Percentiles rank a stretch among this genome's conserved stretches.
phyloP scores from a whole-genome alignment of 2,888 invertebrate genomes.

The Acheta domesticus region DNA sequence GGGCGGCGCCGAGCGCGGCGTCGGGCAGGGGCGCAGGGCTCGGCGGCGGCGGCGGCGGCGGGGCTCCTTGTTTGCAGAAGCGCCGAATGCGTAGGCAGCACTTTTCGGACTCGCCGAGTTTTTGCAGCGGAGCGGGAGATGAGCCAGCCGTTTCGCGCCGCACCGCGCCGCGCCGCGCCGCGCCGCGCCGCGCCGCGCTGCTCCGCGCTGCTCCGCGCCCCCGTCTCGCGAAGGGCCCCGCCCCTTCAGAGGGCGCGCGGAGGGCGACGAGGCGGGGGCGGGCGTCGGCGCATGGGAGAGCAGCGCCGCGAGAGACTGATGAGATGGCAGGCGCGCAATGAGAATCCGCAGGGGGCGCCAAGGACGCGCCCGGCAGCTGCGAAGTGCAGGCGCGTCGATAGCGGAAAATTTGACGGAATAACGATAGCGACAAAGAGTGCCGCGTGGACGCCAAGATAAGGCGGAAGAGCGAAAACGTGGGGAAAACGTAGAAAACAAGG shows the following conservation, averaged over 20 bases:
- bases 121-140: background rate
- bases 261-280: background rate
- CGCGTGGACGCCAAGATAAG: background rate
- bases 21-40: too few species aligned
- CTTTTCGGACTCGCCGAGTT: background rate
- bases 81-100: background rate
- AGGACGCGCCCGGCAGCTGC: background rate
- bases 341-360: background rate
- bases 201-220: too few species aligned
- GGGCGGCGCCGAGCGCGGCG: too few species aligned
- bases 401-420: too few species aligned
- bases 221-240: too few species aligned
- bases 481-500: background rate
- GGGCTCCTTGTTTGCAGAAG: background rate
- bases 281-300: background rate
- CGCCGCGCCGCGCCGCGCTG: too few species aligned
- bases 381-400: too few species aligned
- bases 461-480: background rate
- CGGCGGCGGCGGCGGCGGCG: background rate
- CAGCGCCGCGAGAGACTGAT: background rate
- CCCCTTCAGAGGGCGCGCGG: too few species aligned
- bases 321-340: background rate
- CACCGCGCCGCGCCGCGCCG: too few species aligned
- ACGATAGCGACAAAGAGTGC: background rate
- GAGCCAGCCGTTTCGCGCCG: slow-evolving; percentile 1